Evolutionary conservation across 2,797 vertebrate genomes (phyloP), one percentile per base, ranked within the genome.

Genomic region (Anguilla pacifica): DNA sequence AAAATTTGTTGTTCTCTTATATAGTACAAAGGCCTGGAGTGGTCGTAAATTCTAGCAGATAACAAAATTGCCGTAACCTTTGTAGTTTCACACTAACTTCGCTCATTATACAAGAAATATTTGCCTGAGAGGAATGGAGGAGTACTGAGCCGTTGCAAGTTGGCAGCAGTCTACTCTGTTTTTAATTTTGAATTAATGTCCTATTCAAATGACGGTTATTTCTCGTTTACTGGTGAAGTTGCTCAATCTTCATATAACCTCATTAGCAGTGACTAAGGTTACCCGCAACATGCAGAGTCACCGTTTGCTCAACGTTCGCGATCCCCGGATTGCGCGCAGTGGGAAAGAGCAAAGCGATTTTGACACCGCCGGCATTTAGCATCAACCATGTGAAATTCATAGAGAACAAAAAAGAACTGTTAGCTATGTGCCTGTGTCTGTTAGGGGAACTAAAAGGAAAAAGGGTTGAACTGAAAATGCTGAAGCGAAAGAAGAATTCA

Each of bases 1-100:
- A 64, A 87, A 35, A 82, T 77, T 61, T 83, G 59, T 19, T 83
- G 35, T 51, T 67, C 57, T 61, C 22, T 81, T 81, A 81, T 39
- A 81, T 6, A 81, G 39, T 81, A 17, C 22, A 46, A 81, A 81
- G 46, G 46, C 43, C 6, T 10, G 25, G 43, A 82, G 79, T 25
- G 22, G 39, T 25, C 9, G 28, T 3, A 13, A 53, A 13, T 25
- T 35, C 11, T 55, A 31, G 11, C 9, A 84, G 82, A 84, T 55
- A 84, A 84, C 17, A 49, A 25, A 57, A 28, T 84, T 17, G 31
- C 51, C 19, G 11, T n/a, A 57, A 31, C 82, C 82, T 84, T 84
- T 19, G 28, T 84, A 55, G 28, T 84, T 51, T 11, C 1, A 57
- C 51, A 84, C 5, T 53, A 77, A 74, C 31, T 0, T 13, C 51